Conservation (phyloP, 2,113 vertebrate species). For the Scopus umbretta region DNA sequence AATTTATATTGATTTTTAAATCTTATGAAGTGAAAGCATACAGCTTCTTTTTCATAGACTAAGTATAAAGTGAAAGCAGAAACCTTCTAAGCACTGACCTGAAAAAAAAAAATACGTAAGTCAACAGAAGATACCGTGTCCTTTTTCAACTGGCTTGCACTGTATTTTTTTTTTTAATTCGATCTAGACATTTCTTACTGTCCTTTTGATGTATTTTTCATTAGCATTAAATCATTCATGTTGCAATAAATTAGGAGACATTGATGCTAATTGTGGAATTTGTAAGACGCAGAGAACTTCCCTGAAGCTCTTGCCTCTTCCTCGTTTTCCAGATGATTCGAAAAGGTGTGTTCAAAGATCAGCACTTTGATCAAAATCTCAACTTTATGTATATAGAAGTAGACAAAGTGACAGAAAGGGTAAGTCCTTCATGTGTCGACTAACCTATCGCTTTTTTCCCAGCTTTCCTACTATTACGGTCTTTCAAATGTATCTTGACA, state of each 20-base stretch:
- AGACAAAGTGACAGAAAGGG: conserved; percentile 99
- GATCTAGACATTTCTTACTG: background rate
- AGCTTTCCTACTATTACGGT: background rate
- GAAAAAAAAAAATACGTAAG: conserved; percentile 44
- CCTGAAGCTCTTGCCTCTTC: background rate
- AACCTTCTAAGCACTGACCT: conserved; percentile 48
- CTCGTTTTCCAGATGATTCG: conserved; percentile 90
- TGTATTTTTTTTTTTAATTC: background rate
- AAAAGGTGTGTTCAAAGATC: conserved; percentile 98
- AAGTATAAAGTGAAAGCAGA: conserved; percentile 42
- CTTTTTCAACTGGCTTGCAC: background rate
- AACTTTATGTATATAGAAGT: conserved; percentile 99
- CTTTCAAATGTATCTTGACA: background rate
- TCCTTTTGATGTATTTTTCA: background rate
- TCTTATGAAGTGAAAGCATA: conserved; percentile 4
- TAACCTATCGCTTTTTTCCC: background rate
- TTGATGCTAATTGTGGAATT: background rate
- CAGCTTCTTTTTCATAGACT: conserved; percentile 59
- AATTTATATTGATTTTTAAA: conserved; percentile 10
- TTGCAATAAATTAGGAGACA: background rate
- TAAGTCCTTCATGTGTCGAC: conserved; percentile 59
- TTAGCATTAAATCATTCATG: background rate
- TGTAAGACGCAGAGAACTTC: background rate
- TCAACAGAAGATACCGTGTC: conserved; percentile 7
- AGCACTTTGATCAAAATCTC: conserved; percentile 98